Base-by-base conservation (phyloP, 1,140 invertebrate genomes). In the Lepidurus couesii region DNA sequence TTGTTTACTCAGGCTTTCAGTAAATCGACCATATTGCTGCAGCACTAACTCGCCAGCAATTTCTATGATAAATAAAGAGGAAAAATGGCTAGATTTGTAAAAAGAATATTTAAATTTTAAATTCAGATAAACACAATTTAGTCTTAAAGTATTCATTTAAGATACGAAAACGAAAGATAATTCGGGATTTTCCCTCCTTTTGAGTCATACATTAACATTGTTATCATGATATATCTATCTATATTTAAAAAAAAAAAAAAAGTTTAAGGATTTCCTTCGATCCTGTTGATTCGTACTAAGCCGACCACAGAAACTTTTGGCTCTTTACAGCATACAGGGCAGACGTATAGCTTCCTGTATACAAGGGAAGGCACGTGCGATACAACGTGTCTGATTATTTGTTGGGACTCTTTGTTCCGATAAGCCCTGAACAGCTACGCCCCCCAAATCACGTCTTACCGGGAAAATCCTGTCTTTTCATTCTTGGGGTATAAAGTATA, bases 1-100 rank as follows among this genome's bases (percentile, higher is more conserved):
- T 65, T 65, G 53, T 10, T 65, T 13, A 65, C 53, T 65, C n/a
- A 65, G 53, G 53, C 13, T 65, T 65, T 65, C 53, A 21, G 16
- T 65, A 21, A 65, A 65, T 65, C 21, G 53, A 65, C 53, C 53
- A 65, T 65, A 65, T 16, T 65, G 53, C 53, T 65, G 53, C 7
- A 65, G 53, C 16, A 65, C 53, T 21, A 65, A 65, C 53, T 65
- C 53, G 16, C 53, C 53, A 13, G 53, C 53, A 21, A 65, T 65
- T 65, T 65, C 53, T 65, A 21, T 16, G n/a, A 16, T n/a, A 16
- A 65, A 65, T n/a, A 65, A 9, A 4, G 34, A 34, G 34, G 34
- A 34, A 34, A 34, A 34, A 34, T 34, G 2, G 34, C 34, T 34
- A 0, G 34, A 3, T 34, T 34, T 34, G 2, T 34, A 34, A 3